Evolutionary conservation across 2,888 invertebrate genomes (phyloP), one percentile per base, ranked within the genome.

Genomic region (Tenthredo notha): DNA sequence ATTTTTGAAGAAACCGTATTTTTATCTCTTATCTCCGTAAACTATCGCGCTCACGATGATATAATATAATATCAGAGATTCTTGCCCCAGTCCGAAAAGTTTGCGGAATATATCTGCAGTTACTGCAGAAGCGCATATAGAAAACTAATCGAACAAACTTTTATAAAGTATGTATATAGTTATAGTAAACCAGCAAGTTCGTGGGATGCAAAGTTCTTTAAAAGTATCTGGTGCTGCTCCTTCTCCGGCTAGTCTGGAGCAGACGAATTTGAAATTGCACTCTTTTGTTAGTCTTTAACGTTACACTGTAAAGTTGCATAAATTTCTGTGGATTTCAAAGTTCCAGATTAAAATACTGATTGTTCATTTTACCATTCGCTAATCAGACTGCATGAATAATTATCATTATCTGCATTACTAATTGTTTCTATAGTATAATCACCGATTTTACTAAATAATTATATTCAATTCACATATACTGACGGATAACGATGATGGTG

Each of bases 1-100:
- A 67, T 67, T 67, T 67, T 29, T 29, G n/a, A n/a, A n/a, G n/a
- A n/a, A n/a, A 54, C 54, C 54, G 54, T 54, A n/a, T n/a, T 54
- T n/a, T 54, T 10, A n/a, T 54, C 54, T 54, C 54, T n/a, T n/a
- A 54, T n/a, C 54, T 54, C n/a, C n/a, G n/a, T 54, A n/a, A 54
- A 54, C 54, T n/a, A 54, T n/a, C 43, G 15, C 72, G 1, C 43
- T 12, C 61, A 25, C 21, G 25, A 43, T 21, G 12, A 74, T 54
- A n/a, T 54, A 21, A 74, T 54, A 74, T 43, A 43, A 43, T 74
- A 74, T 74, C 40, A 1, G 37, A 43, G 43, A 74, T 74, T 74
- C 72, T 74, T 74, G 72, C 40, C 72, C 72, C 15, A 89, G 87
- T 86, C 77, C 29, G 29, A 77, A 29, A 75, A 74, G 40, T 47